Evolutionary conservation across 2,113 vertebrate species (phyloP).

Genomic region (Poeciliopsis turrubarensis): DNA sequence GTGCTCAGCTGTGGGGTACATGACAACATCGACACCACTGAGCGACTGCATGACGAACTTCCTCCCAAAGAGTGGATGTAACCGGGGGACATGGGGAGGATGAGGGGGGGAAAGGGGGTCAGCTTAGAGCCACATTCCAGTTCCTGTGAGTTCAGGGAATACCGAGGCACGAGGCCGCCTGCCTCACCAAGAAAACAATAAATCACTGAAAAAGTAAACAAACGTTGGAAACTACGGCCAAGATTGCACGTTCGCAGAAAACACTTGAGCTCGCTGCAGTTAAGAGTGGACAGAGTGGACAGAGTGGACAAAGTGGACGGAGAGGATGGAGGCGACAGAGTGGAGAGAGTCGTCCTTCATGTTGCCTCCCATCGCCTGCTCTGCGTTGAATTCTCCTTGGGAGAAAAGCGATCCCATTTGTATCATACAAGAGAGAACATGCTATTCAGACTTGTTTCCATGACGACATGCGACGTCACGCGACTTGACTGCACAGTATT

Average conservation of each 20-base stretch:
- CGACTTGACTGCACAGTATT: too few relatives aligned
- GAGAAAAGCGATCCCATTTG: background rate
- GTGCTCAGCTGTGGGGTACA: constrained; percentile 80
- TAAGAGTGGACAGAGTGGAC: constrained; percentile 22
- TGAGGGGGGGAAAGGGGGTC: constrained; percentile 7
- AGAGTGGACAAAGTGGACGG: background rate
- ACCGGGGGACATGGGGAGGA: background rate
- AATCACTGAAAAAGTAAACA: constrained; percentile 56
- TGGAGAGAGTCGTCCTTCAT: constrained; percentile 12
- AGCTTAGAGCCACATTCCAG: constrained; percentile 55
- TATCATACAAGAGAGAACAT: constrained; percentile 25
- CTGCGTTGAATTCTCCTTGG: constrained; percentile 12
- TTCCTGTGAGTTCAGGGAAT: constrained; percentile 40
- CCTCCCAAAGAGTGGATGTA: constrained; percentile 32
- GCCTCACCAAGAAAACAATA: constrained; percentile 56
- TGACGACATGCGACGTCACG: background rate
- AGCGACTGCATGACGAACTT: constrained; percentile 35
- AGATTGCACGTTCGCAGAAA: constrained; percentile 63
- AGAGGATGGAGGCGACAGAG: too few relatives aligned
- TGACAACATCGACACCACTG: constrained; percentile 31
- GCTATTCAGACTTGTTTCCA: background rate
- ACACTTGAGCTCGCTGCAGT: constrained; percentile 52
- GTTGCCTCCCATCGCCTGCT: constrained; percentile 36
- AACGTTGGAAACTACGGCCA: constrained; percentile 23
- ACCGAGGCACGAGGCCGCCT: constrained; percentile 9